Conservation (phyloP, 37 sponge, comb jelly and placozoan genomes). For the Diacarnus erythraeanus region DNA sequence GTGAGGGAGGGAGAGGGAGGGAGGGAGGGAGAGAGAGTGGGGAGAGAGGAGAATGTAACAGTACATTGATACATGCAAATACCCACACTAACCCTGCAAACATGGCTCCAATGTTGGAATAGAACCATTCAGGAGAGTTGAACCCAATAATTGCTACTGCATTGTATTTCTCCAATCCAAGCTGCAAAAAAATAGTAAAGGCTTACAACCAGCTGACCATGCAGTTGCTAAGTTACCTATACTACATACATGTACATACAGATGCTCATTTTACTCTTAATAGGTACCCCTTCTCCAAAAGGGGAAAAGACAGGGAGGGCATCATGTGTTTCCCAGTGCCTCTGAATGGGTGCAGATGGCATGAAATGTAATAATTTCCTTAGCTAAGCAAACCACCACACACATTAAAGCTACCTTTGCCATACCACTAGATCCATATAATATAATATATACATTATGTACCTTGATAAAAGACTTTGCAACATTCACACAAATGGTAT, state of each 20-base stretch:
- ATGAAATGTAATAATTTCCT: too few relatives aligned
- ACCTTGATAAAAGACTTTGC: slow-evolving; percentile 89
- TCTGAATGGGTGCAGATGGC: too few relatives aligned
- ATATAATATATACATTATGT: background rate
- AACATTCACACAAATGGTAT: slow-evolving; percentile 21
- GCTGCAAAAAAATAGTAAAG: slow-evolving; percentile 33
- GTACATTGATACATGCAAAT: background rate
- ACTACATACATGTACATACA: background rate
- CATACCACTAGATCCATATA: too few relatives aligned
- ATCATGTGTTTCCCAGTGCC: too few relatives aligned
- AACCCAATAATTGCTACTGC: slow-evolving; percentile 82
- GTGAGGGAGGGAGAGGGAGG: slow-evolving; percentile 34
- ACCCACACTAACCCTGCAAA: slow-evolving; percentile 73
- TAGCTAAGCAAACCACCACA: too few relatives aligned
- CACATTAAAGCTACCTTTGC: too few relatives aligned
- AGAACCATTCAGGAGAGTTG: slow-evolving; percentile 82
- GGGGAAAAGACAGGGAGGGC: too few relatives aligned
- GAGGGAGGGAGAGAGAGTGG: slow-evolving; percentile 20
- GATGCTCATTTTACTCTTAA: background rate
- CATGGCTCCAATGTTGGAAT: slow-evolving; percentile 73
- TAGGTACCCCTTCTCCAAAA: too few relatives aligned
- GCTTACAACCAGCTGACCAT: too few relatives aligned
- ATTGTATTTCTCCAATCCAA: slow-evolving; percentile 69
- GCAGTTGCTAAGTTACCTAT: background rate
- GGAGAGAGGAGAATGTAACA: background rate